Evolutionary conservation across 2,797 vertebrate genomes (phyloP), one percentile per base, ranked within the genome.

Genomic region (Mormyrus proboscirostris): DNA sequence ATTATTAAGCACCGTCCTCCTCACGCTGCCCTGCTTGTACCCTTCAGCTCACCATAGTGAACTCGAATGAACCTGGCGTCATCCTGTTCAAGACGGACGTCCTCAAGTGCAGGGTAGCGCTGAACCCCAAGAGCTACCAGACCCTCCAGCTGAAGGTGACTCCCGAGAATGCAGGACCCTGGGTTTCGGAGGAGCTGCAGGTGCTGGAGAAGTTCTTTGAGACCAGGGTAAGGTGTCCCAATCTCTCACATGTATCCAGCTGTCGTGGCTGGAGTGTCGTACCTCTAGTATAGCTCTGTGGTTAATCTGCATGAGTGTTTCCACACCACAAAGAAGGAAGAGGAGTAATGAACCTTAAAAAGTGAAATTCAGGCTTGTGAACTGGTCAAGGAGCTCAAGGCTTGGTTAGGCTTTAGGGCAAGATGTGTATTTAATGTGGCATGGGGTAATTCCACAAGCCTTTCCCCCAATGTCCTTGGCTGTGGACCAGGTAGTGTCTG

Each of bases 81-180:
- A 99, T 99, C 93, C 99, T 98, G 98, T 99, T 99, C 94, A 99
- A 99, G 94, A 99, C 98, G 0, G 99, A 99, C 44, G 97, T 98
- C 62, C 95, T 99, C 88, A 99, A 99, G 94, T 99, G 99, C 92
- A 96, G 99, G 69, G 99, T 99, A 91, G 98, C 99, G 90, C 97
- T 99, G 88, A 99, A 99, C 95, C 98, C 98, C 91, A 98, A 99
- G 95, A 99, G 97, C 92, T 99, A 99, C 93, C 98, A 99, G 95
- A 99, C 99, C 0, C 95, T 99, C 94, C 99, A 99, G 93, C 96
- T 99, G 85, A 99, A 99, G 96, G 99, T 99, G 92, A 99, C 98
- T 85, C 99, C 99, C 88, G 99, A 99, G 94, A 99, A 98, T 90
- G 94, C 98, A 59, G 98, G 97, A 73, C 98, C 98, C 53, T 99